Percentiles rank a stretch among this genome's conserved stretches.
phyloP scores from a whole-genome alignment of 2,888 invertebrate species.

The Heteromyza rotundicornis region DNA sequence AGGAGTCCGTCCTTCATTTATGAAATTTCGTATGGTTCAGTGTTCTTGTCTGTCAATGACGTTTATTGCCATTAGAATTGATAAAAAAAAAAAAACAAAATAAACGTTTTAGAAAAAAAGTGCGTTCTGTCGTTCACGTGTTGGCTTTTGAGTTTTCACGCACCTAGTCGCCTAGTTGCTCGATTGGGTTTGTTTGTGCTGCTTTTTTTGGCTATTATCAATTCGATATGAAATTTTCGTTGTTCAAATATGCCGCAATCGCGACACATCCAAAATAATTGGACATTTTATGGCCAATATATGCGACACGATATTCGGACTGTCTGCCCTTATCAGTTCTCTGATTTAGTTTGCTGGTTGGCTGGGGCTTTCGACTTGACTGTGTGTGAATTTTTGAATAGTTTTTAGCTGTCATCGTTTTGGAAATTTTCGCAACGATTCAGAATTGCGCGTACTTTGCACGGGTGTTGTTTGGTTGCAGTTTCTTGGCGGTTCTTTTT shows the following conservation, averaged over 20 bases:
- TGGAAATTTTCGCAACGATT: neutral
- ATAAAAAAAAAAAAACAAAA: no score
- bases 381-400: neutral
- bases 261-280: no score
- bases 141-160: no score
- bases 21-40: neutral
- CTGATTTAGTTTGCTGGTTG: neutral
- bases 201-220: no score
- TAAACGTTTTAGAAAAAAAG: no score
- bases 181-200: no score
- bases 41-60: neutral
- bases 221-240: no score
- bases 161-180: no score
- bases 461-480: conserved; percentile 10
- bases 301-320: no score
- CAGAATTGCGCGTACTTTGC: conserved; percentile 14
- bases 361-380: neutral
- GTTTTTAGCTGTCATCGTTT: neutral
- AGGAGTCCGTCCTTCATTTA: neutral
- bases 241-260: no score
- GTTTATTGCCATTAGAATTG: neutral
- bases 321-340: neutral
- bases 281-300: neutral
- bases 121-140: no score
- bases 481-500: neutral